A percentile compares a stretch with the other conserved stretches of the same genome.
Conservation (phyloP, 1,140 invertebrate genomes). For the Notospermus geniculatus region DNA sequence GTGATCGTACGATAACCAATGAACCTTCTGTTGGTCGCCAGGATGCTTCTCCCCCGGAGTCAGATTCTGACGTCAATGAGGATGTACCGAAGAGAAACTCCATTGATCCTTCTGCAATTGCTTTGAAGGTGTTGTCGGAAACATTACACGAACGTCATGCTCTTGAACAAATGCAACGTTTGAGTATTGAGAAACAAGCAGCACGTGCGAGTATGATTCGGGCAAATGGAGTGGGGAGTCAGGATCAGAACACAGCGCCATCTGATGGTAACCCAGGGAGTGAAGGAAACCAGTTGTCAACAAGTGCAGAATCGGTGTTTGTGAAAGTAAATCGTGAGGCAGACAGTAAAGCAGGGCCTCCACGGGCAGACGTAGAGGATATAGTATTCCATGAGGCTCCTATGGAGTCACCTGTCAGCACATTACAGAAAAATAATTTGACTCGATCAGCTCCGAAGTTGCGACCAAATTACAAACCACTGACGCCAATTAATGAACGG, state of each 20-base stretch:
- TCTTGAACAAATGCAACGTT: slow-evolving; percentile 10
- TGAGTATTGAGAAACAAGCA: slow-evolving; percentile 7
- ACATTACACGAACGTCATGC: slow-evolving; percentile 3
- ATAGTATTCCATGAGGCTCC: no score
- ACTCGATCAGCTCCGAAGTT: no score
- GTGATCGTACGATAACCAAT: not conserved
- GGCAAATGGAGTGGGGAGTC: not conserved
- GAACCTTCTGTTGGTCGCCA: no score
- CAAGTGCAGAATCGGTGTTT: not conserved
- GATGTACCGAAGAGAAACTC: not conserved
- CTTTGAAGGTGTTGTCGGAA: not conserved
- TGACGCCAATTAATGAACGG: no score
- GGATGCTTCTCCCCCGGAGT: not conserved
- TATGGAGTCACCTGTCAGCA: no score
- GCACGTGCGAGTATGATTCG: not conserved
- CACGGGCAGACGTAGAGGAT: not conserved
- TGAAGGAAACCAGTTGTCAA: not conserved
- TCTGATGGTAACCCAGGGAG: not conserved
- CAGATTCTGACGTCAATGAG: not conserved
- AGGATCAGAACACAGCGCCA: not conserved
- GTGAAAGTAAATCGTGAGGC: not conserved
- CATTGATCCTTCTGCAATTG: slow-evolving; percentile 1
- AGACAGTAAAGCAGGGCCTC: not conserved
- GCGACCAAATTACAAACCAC: no score
- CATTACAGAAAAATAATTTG: no score